Evolutionary conservation across 2,113 vertebrate species (phyloP).

Genomic region (Cervus canadensis): DNA sequence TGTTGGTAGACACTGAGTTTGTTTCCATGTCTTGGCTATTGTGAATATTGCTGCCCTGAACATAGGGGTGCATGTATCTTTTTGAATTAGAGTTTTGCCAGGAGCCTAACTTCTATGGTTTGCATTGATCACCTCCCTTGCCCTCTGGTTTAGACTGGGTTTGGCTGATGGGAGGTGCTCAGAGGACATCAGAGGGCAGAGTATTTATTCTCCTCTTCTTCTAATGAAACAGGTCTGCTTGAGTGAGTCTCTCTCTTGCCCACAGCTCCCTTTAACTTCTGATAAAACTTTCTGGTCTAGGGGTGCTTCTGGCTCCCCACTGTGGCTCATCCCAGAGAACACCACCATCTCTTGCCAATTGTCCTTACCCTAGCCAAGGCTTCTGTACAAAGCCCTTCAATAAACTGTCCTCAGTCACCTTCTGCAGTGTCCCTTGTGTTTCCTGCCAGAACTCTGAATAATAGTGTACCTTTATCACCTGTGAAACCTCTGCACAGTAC

Average conservation of each 20-base stretch:
- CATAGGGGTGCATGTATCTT: not conserved
- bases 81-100: not conserved
- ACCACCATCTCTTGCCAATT: not conserved
- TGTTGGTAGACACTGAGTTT: not conserved
- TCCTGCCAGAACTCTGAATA: not conserved
- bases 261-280: not conserved
- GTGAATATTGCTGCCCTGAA: not conserved
- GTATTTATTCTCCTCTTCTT: not conserved
- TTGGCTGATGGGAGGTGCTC: not conserved
- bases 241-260: not conserved
- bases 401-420: not conserved
- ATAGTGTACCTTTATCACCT: not conserved
- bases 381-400: not conserved
- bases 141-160: not conserved
- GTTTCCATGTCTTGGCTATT: not conserved
- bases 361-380: not conserved
- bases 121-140: rapidly evolving
- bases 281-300: not conserved
- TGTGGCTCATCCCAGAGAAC: not conserved
- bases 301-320: too few species aligned
- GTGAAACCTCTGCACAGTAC: not conserved
- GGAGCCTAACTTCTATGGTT: not conserved
- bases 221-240: not conserved
- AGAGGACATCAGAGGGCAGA: not conserved
- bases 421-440: not conserved